Evolutionary conservation across 1,140 invertebrate genomes (phyloP).

Genomic region (Cryptotermes secundus): DNA sequence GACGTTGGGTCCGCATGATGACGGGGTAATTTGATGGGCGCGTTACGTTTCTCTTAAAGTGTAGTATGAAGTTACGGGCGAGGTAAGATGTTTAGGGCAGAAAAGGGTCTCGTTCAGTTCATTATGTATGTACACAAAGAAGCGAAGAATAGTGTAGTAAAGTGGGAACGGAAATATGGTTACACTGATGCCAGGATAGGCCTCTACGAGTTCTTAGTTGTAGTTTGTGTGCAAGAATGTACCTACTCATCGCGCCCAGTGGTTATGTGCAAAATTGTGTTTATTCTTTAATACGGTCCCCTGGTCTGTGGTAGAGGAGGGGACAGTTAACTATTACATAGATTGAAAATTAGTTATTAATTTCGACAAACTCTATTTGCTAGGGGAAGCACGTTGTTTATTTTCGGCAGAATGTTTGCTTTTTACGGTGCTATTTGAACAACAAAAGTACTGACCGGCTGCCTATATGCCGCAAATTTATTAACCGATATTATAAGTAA

Average conservation of each 20-base stretch:
- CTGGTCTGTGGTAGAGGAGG: not conserved
- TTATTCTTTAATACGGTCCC: not conserved
- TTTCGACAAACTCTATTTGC: not conserved
- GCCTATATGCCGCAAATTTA: not conserved
- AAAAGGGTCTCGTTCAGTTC: not conserved
- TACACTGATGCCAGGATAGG: not conserved
- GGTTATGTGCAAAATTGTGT: not conserved
- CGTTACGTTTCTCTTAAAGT: not conserved
- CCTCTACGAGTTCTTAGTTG: not conserved
- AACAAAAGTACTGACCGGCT: not conserved
- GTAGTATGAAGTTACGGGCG: not conserved
- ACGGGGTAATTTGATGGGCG: conserved; percentile 1
- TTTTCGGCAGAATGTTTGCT: not conserved
- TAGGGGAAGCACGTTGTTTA: not conserved
- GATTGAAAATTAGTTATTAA: conserved; percentile 13
- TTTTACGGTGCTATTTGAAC: not conserved
- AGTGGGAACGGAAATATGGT: not conserved
- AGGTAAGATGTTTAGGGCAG: not conserved
- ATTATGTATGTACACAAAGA: not conserved
- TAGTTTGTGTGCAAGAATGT: not conserved
- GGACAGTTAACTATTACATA: not conserved
- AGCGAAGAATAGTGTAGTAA: not conserved
- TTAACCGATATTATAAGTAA: not conserved
- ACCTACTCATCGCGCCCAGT: not conserved
- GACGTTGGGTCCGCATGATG: not conserved